phyloP scores from a whole-genome alignment of 2,113 vertebrate species.

The Plotosus lineatus region DNA sequence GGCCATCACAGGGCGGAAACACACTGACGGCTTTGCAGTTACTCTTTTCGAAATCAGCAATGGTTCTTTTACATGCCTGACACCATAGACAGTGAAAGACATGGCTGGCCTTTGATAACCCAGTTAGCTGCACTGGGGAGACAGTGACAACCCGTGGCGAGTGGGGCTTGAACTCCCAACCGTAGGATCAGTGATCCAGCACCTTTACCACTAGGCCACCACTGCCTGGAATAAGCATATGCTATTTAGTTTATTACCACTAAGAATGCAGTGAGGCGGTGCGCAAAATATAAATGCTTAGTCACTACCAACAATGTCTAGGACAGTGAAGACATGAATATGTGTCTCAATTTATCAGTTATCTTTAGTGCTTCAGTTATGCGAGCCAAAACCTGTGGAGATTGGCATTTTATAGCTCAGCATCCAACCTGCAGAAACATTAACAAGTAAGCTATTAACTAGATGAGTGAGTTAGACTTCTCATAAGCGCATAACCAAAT shows the following conservation, averaged over 20 bases:
- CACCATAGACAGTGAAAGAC: too few relatives aligned
- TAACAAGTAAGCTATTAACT: neutral
- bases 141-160: too few relatives aligned
- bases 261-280: neutral
- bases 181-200: too few relatives aligned
- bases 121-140: too few relatives aligned
- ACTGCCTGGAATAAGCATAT: neutral
- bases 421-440: neutral
- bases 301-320: neutral
- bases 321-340: neutral
- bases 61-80: too few relatives aligned
- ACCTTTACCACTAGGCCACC: too few relatives aligned
- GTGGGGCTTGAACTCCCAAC: too few relatives aligned
- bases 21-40: too few relatives aligned
- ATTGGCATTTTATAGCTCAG: neutral
- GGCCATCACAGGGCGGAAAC: too few relatives aligned
- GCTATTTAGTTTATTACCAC: neutral
- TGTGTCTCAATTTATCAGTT: neutral
- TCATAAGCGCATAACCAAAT: neutral
- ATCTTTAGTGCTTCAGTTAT: neutral
- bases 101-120: too few relatives aligned
- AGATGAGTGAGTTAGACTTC: neutral
- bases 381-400: neutral
- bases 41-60: too few relatives aligned
- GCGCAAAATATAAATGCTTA: neutral